These are phyloP conservation scores for Monodelphis domestica DNA, from an alignment of 2,797 vertebrate species.

Conservation along the genomic window DNA sequence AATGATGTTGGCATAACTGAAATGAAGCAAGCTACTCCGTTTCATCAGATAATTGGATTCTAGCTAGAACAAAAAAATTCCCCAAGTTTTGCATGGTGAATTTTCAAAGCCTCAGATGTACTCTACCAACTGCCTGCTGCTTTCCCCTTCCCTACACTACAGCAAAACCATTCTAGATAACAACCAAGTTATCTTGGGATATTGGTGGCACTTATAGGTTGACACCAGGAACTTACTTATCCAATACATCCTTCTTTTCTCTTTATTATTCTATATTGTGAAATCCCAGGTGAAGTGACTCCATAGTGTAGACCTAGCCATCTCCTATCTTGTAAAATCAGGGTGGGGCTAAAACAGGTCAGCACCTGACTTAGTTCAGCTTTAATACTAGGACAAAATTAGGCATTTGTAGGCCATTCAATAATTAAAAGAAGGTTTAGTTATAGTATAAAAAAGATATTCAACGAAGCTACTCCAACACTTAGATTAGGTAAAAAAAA, in stretches of 20 bases:
- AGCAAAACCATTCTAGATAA: background rate
- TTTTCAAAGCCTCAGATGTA: background rate
- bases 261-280: background rate
- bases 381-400: background rate
- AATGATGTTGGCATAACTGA: background rate
- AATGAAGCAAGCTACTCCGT: background rate
- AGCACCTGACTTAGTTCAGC: background rate
- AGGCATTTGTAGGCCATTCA: background rate
- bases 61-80: background rate
- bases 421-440: background rate
- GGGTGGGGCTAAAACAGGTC: background rate
- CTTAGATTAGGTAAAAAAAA: background rate
- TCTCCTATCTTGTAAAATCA: background rate
- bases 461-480: background rate
- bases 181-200: background rate
- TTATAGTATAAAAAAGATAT: background rate
- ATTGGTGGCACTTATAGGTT: background rate
- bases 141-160: too few species aligned
- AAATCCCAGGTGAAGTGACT: background rate
- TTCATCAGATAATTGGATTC: background rate
- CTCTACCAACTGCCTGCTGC: background rate
- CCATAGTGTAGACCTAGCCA: background rate
- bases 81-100: background rate
- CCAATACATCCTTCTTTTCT: background rate
- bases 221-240: background rate